Evolutionary conservation across 2,113 vertebrate genomes (phyloP).

Genomic region (Gopherus evgoodei): DNA sequence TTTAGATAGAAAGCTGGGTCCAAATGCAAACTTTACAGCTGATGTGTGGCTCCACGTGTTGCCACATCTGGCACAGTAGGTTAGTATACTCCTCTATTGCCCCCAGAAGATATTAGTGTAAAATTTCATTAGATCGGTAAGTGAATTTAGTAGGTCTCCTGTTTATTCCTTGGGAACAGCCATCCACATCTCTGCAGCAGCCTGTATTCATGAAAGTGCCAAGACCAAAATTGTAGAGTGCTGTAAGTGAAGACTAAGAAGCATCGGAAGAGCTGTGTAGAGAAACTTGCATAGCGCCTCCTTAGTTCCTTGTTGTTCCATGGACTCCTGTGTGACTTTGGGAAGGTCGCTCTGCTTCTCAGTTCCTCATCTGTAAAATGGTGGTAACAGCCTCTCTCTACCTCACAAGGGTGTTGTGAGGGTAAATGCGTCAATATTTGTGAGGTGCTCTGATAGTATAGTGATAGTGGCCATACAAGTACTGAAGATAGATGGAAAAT

Average conservation of each 20-base stretch:
- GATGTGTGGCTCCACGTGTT: not conserved
- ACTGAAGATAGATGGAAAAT: not conserved
- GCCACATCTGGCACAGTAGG: accelerated
- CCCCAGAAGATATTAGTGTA: not conserved
- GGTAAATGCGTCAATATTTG: not conserved
- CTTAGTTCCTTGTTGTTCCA: not conserved
- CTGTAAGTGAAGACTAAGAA: not conserved
- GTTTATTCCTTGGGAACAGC: not conserved
- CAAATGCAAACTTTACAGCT: accelerated
- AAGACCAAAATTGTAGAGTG: not conserved
- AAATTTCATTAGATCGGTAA: not conserved
- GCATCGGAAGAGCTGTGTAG: not conserved
- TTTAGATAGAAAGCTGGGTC: accelerated
- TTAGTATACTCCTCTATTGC: not conserved
- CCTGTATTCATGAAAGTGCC: not conserved
- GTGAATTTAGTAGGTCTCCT: not conserved
- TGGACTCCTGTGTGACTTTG: not conserved
- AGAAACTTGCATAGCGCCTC: not conserved
- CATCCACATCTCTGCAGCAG: not conserved
- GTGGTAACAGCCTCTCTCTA: not conserved
- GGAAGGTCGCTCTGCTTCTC: not conserved
- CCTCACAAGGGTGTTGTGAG: not conserved
- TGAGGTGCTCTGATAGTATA: not conserved
- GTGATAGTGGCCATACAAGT: not conserved
- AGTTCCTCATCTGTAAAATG: not conserved